Conservation (phyloP, 1,140 invertebrate species). For the Ladona fulva region DNA sequence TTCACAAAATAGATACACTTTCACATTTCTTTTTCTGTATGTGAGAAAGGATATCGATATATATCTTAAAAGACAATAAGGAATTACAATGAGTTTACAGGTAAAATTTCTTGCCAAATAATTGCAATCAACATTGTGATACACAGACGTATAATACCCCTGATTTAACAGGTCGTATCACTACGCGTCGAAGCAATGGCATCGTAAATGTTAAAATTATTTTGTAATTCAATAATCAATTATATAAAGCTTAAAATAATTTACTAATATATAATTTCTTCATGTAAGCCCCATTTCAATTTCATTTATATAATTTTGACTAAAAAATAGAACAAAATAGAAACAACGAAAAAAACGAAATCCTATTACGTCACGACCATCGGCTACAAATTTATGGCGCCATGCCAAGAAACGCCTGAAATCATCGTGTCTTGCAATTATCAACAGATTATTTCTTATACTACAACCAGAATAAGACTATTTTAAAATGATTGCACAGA, state of each 20-base stretch:
- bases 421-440: too few relatives aligned
- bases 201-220: not conserved
- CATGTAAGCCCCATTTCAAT: too few relatives aligned
- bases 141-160: not conserved
- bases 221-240: not conserved
- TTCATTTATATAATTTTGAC: too few relatives aligned
- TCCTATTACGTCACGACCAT: not conserved
- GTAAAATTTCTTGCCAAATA: constrained; percentile 2
- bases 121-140: constrained; percentile 6
- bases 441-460: too few relatives aligned
- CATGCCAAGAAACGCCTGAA: not conserved
- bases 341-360: not conserved
- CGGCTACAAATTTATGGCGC: constrained; percentile 2
- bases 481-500: too few relatives aligned
- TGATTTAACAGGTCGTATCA: constrained; percentile 1
- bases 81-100: not conserved
- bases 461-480: too few relatives aligned
- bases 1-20: not conserved
- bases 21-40: not conserved
- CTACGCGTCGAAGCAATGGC: constrained; percentile 6
- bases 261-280: too few relatives aligned
- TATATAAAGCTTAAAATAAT: too few relatives aligned
- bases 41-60: not conserved
- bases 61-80: not conserved
- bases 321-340: too few relatives aligned